Evolutionary conservation across 2,113 vertebrate species (phyloP).

Genomic region (Tragelaphus strepsiceros): DNA sequence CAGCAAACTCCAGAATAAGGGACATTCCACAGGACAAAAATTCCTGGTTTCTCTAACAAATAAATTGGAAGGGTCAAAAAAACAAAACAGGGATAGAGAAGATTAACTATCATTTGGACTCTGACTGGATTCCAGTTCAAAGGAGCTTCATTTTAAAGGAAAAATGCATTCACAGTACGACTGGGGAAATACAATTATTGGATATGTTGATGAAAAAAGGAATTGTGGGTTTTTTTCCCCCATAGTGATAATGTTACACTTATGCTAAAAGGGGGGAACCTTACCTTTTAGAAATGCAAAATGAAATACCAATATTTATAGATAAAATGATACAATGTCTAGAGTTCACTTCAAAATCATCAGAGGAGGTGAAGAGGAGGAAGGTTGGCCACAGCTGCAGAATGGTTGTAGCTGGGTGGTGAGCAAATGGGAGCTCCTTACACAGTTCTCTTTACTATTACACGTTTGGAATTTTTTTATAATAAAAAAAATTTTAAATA

Average conservation of each 20-base stretch:
- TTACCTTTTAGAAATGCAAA: conserved; percentile 8
- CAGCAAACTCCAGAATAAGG: background rate
- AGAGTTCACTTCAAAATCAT: background rate
- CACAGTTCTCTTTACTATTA: background rate
- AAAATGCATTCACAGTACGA: background rate
- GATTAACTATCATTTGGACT: background rate
- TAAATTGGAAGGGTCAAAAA: background rate
- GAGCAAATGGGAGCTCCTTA: background rate
- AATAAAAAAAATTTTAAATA: background rate
- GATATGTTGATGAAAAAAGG: conserved; percentile 1
- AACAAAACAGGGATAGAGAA: background rate
- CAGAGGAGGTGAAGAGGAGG: background rate
- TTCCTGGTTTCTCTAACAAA: background rate
- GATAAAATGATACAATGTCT: background rate
- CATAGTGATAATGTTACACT: background rate
- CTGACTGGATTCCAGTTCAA: background rate
- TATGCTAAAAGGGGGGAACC: background rate
- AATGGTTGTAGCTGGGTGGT: background rate
- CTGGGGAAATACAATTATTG: background rate
- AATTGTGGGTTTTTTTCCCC: background rate
- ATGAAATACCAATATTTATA: background rate
- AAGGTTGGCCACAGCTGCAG: background rate
- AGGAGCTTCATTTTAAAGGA: background rate
- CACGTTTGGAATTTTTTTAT: background rate
- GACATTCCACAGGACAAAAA: background rate